Base-by-base conservation (phyloP, 2,113 vertebrate genomes). In the Agapornis roseicollis region DNA sequence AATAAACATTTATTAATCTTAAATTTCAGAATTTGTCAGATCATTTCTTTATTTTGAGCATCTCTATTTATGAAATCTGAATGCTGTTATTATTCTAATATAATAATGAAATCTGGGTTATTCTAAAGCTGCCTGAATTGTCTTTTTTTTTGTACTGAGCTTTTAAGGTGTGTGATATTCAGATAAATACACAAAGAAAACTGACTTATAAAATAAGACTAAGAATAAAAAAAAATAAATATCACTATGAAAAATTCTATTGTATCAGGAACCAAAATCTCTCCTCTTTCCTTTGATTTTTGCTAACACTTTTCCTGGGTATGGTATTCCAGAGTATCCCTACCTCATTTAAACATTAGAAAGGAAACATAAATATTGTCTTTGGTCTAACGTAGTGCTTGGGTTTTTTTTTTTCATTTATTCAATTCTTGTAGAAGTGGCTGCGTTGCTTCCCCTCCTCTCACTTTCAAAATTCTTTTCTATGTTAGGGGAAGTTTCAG, bases 301-400 rank as follows among this genome's bases (percentile, higher is more conserved):
- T 3, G 1, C 19, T 41, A 76, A 56, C 7, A 46, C 8, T n/a
- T 2, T 47, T 79, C 7, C 74, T 1, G 1, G 13, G 2, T 44
- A 29, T 41, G 7, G 18, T 76, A 73, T 72, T 89, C 6, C 37
- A 63, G 33, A 58, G 33, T 49, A 80, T 16, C 11, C 9, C 14
- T 53, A 35, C 2, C 9, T 76, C 11, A 27, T 80, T 68, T 71
- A 77, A 89, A 37, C 4, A 27, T 35, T 44, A 58, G 3, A 63
- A 85, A 39, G 13, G 22, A 66, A 93, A 77, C 27, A 5, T 29
- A 76, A 63, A 63, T 2, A 23, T 25, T 68, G 3, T 49, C 19
- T 53, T 27, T 37, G 22, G 13, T 55, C 16, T 41, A 29, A 60
- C 25, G 3, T 10, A 72, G 13, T 35, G 11, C 2, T 76, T 66